Base-by-base conservation (phyloP, 2,113 vertebrate genomes). In the Rhinolophus ferrumequinum region DNA sequence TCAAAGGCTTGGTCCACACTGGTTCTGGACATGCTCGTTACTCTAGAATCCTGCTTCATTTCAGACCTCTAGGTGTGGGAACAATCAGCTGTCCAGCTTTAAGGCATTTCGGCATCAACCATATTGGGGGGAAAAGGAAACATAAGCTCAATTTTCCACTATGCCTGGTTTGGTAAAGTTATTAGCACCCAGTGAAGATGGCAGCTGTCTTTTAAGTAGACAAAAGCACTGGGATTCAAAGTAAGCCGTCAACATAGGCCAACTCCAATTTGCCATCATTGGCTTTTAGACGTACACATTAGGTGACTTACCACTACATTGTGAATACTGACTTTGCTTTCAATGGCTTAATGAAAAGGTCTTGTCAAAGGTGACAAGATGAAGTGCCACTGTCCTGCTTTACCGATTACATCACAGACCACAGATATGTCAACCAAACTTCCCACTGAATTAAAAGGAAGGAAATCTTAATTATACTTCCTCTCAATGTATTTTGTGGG, bases 61-160 rank as follows among this genome's bases (percentile, higher is more conserved):
- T 30, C 30, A n/a, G 19, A 64, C 83, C 22, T 15, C 14, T 5
- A 76, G 85, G 91, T 85, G 14, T n/a, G 66, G 52, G 86, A 85
- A 62, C 12, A 16, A 44, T 67, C 47, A 41, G 76, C 67, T 35
- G 0, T 62, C 82, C 88, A 84, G 87, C 94, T 91, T 90, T 33
- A 88, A 93, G 92, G 79, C 58, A 60, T 84, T 95, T 50, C 76
- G 89, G 75, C 89, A 84, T 30, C 33, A 72, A 72, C 77, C 88
- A 47, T 58, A 64, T 13, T 58, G 50, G 47, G 33, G 62, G n/a
- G 44, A n/a, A 52, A 80, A 92, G 67, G 62, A 90, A 88, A 88
- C 67, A 91, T 80, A 88, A 85, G 88, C 76, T 72, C 90, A 22
- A 14, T 96, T 93, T 97, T 64, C 94, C 62, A 92, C 88, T 96